A percentile compares a stretch with the other conserved stretches of the same genome.
Evolutionary conservation across 2,113 vertebrate genomes (phyloP).

Genomic region (Mystacornis crossleyi): DNA sequence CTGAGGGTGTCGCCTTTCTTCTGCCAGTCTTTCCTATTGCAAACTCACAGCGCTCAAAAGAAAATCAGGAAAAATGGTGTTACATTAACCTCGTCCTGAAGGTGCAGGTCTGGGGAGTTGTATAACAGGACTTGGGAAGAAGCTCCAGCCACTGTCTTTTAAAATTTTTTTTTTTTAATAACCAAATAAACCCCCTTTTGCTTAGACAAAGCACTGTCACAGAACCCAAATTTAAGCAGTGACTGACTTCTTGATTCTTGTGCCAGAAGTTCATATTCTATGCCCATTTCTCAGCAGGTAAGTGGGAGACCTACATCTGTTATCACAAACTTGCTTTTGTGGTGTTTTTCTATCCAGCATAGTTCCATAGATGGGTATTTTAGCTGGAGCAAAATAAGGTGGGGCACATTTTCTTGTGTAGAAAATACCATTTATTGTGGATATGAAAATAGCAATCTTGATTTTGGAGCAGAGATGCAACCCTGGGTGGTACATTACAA

Average conservation of each 20-base stretch:
- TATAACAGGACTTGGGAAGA: neutral
- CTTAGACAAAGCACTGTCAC: neutral
- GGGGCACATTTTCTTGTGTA: neutral
- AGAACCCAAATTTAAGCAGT: neutral
- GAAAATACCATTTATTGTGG: constrained; percentile 70
- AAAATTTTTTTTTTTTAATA: neutral
- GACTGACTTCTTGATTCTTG: neutral
- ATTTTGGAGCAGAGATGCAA: constrained; percentile 50
- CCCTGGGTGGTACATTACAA: neutral
- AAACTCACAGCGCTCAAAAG: neutral
- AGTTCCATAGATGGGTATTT: neutral
- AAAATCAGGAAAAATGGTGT: neutral
- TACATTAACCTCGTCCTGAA: neutral
- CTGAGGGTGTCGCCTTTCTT: neutral
- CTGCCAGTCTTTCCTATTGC: neutral
- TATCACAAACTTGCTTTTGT: neutral
- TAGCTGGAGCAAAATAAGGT: neutral
- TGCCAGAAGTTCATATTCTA: neutral
- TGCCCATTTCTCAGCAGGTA: neutral
- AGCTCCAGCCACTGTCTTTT: neutral
- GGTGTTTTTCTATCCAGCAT: neutral
- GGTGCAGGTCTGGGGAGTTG: neutral
- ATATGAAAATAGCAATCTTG: constrained; percentile 73
- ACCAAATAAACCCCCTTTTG: neutral
- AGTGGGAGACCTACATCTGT: fast-evolving